These are phyloP conservation scores for Paradisaea rubra DNA, from an alignment of 2,113 vertebrate species.

Conservation along the genomic window DNA sequence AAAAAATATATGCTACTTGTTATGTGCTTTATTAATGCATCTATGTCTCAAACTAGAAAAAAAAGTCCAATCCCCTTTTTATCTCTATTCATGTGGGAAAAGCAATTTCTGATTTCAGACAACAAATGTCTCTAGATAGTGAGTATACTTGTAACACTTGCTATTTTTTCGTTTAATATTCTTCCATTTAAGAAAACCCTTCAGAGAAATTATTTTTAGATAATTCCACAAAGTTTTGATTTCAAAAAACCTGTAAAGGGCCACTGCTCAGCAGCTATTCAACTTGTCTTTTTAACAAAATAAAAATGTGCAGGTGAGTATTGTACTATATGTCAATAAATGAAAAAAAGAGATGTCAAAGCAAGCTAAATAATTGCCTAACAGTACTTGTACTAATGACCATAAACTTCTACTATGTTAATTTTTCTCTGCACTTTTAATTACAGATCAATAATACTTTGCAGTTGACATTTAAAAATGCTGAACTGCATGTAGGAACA, in stretches of 20 bases:
- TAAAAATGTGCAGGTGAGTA: slow-evolving; percentile 50
- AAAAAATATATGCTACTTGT: accelerated
- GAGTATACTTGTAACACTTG: background rate
- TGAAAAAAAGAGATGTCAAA: slow-evolving; percentile 73
- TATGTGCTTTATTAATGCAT: background rate
- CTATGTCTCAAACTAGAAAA: background rate
- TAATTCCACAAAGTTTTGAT: background rate
- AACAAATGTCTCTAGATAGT: background rate
- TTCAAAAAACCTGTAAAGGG: background rate
- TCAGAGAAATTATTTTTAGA: background rate
- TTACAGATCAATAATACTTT: slow-evolving; percentile 84
- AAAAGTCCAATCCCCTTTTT: background rate
- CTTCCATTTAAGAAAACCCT: background rate
- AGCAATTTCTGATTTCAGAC: background rate
- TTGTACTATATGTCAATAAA: slow-evolving; percentile 70
- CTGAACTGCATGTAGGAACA: slow-evolving; percentile 86
- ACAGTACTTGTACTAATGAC: slow-evolving; percentile 78
- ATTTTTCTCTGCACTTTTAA: slow-evolving; percentile 88
- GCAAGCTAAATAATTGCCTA: slow-evolving; percentile 80
- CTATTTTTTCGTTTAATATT: background rate
- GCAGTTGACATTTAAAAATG: slow-evolving; percentile 87
- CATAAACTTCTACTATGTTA: slow-evolving; percentile 82
- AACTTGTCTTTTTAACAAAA: slow-evolving; percentile 63
- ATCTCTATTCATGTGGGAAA: background rate
- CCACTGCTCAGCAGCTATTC: slow-evolving; percentile 7